Percentiles rank a stretch among this genome's conserved stretches.
These are phyloP conservation scores for Pica pica DNA, from an alignment of 2,113 vertebrate genomes.

Conservation along the genomic window DNA sequence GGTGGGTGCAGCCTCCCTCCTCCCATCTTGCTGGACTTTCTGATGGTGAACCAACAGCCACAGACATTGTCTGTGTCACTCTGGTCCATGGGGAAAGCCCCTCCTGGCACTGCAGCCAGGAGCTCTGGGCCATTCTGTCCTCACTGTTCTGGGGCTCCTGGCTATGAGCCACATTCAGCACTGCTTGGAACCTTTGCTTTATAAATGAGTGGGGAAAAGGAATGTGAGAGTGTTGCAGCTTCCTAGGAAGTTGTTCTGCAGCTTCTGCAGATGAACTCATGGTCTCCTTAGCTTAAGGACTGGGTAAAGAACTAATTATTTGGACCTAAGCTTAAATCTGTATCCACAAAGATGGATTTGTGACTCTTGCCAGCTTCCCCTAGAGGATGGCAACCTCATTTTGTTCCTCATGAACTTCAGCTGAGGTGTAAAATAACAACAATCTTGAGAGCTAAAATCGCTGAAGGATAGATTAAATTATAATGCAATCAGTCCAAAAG, in stretches of 20 bases:
- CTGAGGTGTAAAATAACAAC: conserved; percentile 62
- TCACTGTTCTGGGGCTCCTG: fast-evolving
- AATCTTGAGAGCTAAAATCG: neutral
- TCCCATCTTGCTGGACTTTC: neutral
- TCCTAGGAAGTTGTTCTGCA: neutral
- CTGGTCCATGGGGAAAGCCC: neutral
- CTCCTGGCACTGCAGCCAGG: neutral
- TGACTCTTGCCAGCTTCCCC: conserved; percentile 47
- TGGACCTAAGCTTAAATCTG: conserved; percentile 48
- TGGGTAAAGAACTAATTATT: conserved; percentile 46
- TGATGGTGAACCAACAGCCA: fast-evolving
- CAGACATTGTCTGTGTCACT: neutral
- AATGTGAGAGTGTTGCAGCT: fast-evolving
- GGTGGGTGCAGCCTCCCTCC: neutral
- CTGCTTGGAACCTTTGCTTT: neutral
- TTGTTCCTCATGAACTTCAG: conserved; percentile 53
- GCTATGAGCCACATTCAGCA: neutral
- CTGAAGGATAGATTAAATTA: conserved; percentile 58
- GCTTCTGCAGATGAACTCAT: neutral
- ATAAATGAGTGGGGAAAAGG: neutral
- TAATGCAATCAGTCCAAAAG: conserved; percentile 1
- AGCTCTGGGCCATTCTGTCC: neutral
- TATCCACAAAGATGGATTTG: conserved; percentile 56
- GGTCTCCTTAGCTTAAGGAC: neutral
- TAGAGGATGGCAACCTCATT: conserved; percentile 50